Percentiles rank a stretch among this genome's conserved stretches.
Conservation (phyloP, 2,888 invertebrate species). For the Baronia brevicornis region DNA sequence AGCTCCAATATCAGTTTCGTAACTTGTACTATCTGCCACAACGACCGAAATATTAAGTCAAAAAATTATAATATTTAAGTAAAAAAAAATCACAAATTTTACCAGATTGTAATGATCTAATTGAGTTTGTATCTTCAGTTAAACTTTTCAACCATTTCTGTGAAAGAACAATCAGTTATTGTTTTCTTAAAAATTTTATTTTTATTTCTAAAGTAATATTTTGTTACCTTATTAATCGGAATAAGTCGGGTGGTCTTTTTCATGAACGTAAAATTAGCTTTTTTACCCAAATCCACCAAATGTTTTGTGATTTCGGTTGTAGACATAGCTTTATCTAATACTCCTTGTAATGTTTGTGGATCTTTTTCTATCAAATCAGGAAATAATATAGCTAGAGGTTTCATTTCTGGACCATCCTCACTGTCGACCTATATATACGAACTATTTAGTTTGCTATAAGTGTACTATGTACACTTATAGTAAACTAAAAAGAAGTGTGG, state of each 20-base stretch:
- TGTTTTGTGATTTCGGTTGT: constrained; percentile 62
- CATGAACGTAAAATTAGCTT: constrained; percentile 59
- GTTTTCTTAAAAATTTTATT: neutral
- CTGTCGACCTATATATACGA: constrained; percentile 41
- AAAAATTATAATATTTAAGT: too few relatives aligned
- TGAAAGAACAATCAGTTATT: constrained; percentile 19
- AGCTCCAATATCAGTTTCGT: too few relatives aligned
- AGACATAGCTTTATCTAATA: constrained; percentile 54
- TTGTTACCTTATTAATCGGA: constrained; percentile 47
- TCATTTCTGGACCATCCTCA: constrained; percentile 48
- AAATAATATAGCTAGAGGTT: constrained; percentile 58
- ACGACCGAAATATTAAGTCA: too few relatives aligned
- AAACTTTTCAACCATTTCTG: constrained; percentile 59
- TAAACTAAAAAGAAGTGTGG: too few relatives aligned
- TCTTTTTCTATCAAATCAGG: constrained; percentile 52
- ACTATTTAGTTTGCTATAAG: neutral
- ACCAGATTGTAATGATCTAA: constrained; percentile 29
- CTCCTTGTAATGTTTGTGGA: constrained; percentile 48
- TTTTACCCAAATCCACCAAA: constrained; percentile 54
- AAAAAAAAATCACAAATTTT: neutral
- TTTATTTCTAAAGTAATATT: neutral
- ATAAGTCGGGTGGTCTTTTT: constrained; percentile 57
- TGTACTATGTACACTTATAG: neutral
- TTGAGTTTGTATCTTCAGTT: constrained; percentile 45
- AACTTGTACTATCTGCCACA: too few relatives aligned